phyloP scores from a whole-genome alignment of 2,888 invertebrate species.

The Polyploca ridens region DNA sequence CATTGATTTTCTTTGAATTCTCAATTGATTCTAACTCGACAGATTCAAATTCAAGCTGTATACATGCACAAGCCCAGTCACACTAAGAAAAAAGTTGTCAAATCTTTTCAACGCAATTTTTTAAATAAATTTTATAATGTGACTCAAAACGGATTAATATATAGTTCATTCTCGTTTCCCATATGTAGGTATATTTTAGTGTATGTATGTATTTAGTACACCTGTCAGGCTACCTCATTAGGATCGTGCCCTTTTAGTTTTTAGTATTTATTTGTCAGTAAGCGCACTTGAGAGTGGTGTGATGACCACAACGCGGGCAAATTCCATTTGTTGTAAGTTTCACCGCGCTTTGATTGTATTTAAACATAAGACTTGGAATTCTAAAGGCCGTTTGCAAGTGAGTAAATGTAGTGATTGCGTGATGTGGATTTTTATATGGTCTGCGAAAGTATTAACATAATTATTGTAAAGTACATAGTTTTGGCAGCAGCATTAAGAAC shows the following conservation, averaged over 20 bases:
- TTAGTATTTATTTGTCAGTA: not conserved
- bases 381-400: not conserved
- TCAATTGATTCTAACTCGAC: not conserved
- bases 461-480: conserved; percentile 20
- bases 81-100: not conserved
- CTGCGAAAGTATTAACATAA: conserved; percentile 8
- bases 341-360: not conserved
- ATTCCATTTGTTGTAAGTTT: conserved; percentile 3
- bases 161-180: too few species aligned
- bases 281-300: not conserved
- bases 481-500: conserved; percentile 57
- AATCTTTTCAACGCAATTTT: not conserved
- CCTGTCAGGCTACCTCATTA: not conserved
- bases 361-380: not conserved
- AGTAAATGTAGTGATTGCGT: not conserved
- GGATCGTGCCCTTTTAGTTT: not conserved
- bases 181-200: too few species aligned
- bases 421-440: conserved; percentile 2
- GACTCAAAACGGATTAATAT: too few species aligned
- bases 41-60: not conserved
- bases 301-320: not conserved
- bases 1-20: not conserved
- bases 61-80: not conserved
- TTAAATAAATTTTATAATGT: too few species aligned
- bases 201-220: too few species aligned